These are phyloP conservation scores for Nasonia vitripennis DNA, from an alignment of 1,140 invertebrate species.

Conservation along the genomic window DNA sequence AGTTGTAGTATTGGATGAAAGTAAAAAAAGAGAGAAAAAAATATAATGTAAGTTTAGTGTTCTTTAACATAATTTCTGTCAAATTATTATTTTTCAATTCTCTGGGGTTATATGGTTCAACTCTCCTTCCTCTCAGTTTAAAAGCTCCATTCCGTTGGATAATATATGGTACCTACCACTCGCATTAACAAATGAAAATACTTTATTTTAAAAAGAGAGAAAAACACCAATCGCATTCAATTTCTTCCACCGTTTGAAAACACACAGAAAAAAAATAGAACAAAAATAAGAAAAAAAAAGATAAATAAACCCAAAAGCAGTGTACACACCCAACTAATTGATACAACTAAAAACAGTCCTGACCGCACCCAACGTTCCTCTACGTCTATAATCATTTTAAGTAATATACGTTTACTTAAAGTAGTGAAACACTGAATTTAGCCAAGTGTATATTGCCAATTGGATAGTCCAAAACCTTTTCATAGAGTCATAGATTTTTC, in stretches of 20 bases:
- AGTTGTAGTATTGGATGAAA: conserved; percentile 8
- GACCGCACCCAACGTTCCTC: conserved; percentile 46
- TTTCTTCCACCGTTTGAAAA: conserved; percentile 60
- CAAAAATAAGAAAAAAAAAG: conserved; percentile 56
- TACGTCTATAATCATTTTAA: conserved; percentile 28
- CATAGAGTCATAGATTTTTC: conserved; percentile 29
- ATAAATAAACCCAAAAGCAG: conserved; percentile 61
- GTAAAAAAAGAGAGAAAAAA: conserved; percentile 52
- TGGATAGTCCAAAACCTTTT: conserved; percentile 47
- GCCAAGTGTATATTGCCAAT: conserved; percentile 41
- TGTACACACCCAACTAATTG: conserved; percentile 59
- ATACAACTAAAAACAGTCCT: conserved; percentile 58
- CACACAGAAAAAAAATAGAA: conserved; percentile 55
- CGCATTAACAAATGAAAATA: conserved; percentile 52
- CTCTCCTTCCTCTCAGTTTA: conserved; percentile 76
- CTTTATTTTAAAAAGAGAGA: conserved; percentile 62
- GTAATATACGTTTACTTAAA: conserved; percentile 12
- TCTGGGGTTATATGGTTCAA: conserved; percentile 64
- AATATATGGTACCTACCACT: conserved; percentile 62
- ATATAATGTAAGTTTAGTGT: conserved; percentile 33
- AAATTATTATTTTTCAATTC: conserved; percentile 51
- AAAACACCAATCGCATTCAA: conserved; percentile 55
- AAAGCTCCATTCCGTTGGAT: conserved; percentile 63
- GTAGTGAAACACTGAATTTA: conserved; percentile 50
- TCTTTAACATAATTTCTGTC: conserved; percentile 20